Percentiles rank a stretch among this genome's conserved stretches.
Conservation (phyloP, 2,113 vertebrate species). For the Azemiops feae region DNA sequence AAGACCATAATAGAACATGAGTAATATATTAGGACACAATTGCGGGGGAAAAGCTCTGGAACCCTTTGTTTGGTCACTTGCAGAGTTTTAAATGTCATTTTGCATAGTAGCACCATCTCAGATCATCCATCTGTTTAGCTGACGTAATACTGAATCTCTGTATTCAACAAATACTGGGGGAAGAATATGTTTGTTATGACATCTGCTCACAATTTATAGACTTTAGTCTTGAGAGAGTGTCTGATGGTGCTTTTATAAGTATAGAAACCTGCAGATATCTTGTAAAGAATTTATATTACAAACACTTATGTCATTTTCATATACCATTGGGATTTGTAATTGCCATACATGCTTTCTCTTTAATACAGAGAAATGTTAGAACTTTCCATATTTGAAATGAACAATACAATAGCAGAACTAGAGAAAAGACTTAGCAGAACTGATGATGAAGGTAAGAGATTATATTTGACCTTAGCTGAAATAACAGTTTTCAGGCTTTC, state of each 20-base stretch:
- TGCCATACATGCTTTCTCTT: constrained; percentile 32
- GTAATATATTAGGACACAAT: background rate
- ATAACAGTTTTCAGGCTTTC: background rate
- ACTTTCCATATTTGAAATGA: constrained; percentile 67
- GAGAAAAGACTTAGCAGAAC: constrained; percentile 60
- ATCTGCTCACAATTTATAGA: background rate
- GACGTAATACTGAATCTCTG: background rate
- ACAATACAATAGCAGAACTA: constrained; percentile 61
- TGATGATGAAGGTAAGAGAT: constrained; percentile 68
- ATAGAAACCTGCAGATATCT: background rate
- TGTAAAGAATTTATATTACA: background rate
- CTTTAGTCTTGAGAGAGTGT: background rate
- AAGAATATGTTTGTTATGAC: background rate
- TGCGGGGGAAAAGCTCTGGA: background rate
- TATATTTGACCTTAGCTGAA: background rate
- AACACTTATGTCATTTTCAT: background rate
- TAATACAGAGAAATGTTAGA: constrained; percentile 67
- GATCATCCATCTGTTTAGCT: background rate
- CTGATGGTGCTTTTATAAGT: background rate
- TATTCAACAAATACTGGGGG: background rate
- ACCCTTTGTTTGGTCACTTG: background rate
- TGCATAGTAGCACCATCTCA: background rate
- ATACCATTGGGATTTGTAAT: background rate
- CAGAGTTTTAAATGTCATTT: background rate
- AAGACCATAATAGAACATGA: background rate